Conservation (phyloP, 1,140 invertebrate genomes). For the Pteromalus puparum region DNA sequence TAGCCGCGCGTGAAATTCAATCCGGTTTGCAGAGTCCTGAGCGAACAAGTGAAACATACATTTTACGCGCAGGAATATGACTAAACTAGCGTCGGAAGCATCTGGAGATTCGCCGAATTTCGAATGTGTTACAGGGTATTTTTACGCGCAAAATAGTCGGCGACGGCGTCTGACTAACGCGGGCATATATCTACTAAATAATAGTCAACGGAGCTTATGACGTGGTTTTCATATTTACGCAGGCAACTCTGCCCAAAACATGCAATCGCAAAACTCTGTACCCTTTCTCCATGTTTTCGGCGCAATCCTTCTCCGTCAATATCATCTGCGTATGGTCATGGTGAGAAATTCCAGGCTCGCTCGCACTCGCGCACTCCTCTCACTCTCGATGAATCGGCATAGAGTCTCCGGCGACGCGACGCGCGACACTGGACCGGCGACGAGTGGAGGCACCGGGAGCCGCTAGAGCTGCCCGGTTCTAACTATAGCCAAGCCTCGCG, state of each 20-base stretch:
- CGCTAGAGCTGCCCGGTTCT: constrained; percentile 65
- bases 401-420: background rate
- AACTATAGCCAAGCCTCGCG: constrained; percentile 72
- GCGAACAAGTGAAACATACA: background rate
- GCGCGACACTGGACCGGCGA: constrained; percentile 45
- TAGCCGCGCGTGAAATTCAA: constrained; percentile 1
- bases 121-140: background rate
- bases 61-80: background rate
- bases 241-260: too few species aligned
- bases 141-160: background rate
- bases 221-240: too few species aligned
- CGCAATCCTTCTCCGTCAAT: too few species aligned
- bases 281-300: too few species aligned
- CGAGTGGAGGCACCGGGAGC: background rate
- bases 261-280: too few species aligned
- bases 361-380: background rate
- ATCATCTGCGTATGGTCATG: too few species aligned
- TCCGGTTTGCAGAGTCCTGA: background rate
- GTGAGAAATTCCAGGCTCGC: background rate
- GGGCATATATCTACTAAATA: too few species aligned
- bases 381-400: background rate
- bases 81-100: too few species aligned
- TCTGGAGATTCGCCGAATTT: too few species aligned
- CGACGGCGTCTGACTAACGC: too few species aligned
- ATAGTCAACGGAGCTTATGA: background rate